Evolutionary conservation across 1,140 invertebrate genomes (phyloP), one percentile per base, ranked within the genome.

Genomic region (Bombyx mandarina): DNA sequence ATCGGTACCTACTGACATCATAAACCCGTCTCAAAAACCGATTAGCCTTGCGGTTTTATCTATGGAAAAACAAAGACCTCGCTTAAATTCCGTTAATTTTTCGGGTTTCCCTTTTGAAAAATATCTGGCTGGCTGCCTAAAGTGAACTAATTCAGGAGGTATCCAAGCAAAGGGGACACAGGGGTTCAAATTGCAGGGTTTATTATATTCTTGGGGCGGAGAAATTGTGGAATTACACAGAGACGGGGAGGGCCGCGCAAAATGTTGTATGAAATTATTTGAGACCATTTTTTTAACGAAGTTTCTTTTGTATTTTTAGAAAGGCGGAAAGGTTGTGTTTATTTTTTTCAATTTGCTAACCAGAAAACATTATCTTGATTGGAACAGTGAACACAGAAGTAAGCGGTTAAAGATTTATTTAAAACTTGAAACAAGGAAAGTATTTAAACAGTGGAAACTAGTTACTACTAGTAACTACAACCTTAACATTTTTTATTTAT

Each of bases 161-260:
- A n/a, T 54, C 53, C 43, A 43, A 7, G 46, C 45, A 48, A 43
- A 43, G 45, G 45, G 46, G 52, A 50, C 45, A 45, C 26, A 43
- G 35, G 48, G 47, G 43, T 47, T 47, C 56, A 62, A 63, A 63
- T 63, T 63, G 61, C 54, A 57, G 56, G 56, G 53, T 53, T 63
- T 58, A 63, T 63, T 59, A 59, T 63, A 59, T 63, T 63, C 57
- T 18, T 46, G 22, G 54, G 43, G 56, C 43, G 49, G 53, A 7
- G 43, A 22, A 2, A 43, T 43, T 43, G 9, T 53, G 8, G 45
- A 45, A 54, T 54, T 54, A 54, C 53, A 45, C 43, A 8, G 53
- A 44, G 12, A 45, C 18, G 43, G 53, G 43, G 44, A 45, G 12
- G 42, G 50, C n/a, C n/a, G 22, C 12, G 18, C 12, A 54, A 4